Percentiles rank a stretch among this genome's conserved stretches.
Evolutionary conservation across 2,113 vertebrate species (phyloP).

Genomic region (Nesogale talazaci): DNA sequence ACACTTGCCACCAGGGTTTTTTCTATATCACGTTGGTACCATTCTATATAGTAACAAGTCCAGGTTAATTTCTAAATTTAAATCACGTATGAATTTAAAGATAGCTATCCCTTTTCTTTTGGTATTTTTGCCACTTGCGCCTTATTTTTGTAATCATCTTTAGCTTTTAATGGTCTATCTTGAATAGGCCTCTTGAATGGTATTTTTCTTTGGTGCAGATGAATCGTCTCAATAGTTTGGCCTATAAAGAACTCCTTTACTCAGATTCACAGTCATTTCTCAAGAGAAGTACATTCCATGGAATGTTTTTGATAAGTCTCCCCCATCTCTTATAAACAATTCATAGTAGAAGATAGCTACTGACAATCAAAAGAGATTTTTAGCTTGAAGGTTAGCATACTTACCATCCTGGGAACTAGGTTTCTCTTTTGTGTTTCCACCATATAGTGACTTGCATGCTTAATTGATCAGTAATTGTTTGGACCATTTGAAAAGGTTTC

Average conservation of each 20-base stretch:
- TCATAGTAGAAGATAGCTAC: conserved; percentile 81
- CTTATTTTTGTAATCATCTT: conserved; percentile 73
- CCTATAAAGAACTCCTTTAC: conserved; percentile 77
- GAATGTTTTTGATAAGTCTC: conserved; percentile 68
- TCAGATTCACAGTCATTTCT: conserved; percentile 76
- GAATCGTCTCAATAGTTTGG: conserved; percentile 60
- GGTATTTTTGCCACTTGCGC: conserved; percentile 12
- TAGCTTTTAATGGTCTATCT: conserved; percentile 63
- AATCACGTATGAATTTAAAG: conserved; percentile 51
- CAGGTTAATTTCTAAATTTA: conserved; percentile 59
- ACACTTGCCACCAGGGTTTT: too few species aligned
- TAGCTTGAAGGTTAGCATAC: conserved; percentile 85
- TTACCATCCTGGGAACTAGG: conserved; percentile 80
- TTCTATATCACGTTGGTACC: not conserved
- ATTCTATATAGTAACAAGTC: conserved; percentile 57
- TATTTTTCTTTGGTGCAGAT: conserved; percentile 74
- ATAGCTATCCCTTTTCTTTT: conserved; percentile 2
- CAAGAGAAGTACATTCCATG: conserved; percentile 75
- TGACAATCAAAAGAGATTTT: conserved; percentile 77
- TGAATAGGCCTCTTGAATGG: conserved; percentile 73
- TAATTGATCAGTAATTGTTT: conserved; percentile 84
- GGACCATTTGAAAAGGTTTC: conserved; percentile 80
- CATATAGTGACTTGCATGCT: conserved; percentile 76
- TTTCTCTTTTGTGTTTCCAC: conserved; percentile 73
- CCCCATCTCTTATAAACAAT: conserved; percentile 69